These are phyloP conservation scores for Epirrita christyi DNA, from an alignment of 2,888 invertebrate species.

Conservation along the genomic window DNA sequence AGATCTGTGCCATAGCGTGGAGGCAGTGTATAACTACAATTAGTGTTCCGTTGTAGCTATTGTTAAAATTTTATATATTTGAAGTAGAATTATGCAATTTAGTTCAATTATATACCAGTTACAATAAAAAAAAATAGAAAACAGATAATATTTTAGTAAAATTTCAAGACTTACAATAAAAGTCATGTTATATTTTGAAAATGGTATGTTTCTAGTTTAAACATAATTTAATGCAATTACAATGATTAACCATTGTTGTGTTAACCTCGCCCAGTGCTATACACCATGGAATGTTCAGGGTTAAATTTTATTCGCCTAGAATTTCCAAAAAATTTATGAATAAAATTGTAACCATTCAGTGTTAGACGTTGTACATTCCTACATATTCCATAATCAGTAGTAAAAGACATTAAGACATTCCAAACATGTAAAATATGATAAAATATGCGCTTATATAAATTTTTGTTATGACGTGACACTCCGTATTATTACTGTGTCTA, in stretches of 20 bases:
- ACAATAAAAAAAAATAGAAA: slow-evolving; percentile 7
- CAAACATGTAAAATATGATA: slow-evolving; percentile 66
- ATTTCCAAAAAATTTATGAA: slow-evolving; percentile 17
- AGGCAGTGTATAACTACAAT: slow-evolving; percentile 73
- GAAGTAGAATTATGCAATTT: slow-evolving; percentile 61
- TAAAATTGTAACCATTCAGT: slow-evolving; percentile 37
- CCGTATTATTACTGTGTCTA: slow-evolving; percentile 73
- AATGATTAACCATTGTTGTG: background rate
- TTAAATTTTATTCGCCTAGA: slow-evolving; percentile 20
- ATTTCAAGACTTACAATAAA: background rate
- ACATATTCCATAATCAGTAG: slow-evolving; percentile 50
- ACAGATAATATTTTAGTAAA: background rate
- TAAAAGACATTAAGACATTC: slow-evolving; percentile 72
- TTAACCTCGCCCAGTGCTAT: slow-evolving; percentile 14
- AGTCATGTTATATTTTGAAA: no score
- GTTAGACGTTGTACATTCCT: slow-evolving; percentile 63
- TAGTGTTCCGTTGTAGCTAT: slow-evolving; percentile 70
- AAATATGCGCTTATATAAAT: slow-evolving; percentile 78
- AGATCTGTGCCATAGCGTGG: slow-evolving; percentile 83
- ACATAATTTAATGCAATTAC: no score
- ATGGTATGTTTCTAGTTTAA: no score
- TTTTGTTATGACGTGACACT: slow-evolving; percentile 67
- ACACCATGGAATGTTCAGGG: slow-evolving; percentile 34
- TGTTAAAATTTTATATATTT: slow-evolving; percentile 72
- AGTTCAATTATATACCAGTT: slow-evolving; percentile 41